Evolutionary conservation across 2,113 vertebrate genomes (phyloP).

Genomic region (Nettapus auritus): DNA sequence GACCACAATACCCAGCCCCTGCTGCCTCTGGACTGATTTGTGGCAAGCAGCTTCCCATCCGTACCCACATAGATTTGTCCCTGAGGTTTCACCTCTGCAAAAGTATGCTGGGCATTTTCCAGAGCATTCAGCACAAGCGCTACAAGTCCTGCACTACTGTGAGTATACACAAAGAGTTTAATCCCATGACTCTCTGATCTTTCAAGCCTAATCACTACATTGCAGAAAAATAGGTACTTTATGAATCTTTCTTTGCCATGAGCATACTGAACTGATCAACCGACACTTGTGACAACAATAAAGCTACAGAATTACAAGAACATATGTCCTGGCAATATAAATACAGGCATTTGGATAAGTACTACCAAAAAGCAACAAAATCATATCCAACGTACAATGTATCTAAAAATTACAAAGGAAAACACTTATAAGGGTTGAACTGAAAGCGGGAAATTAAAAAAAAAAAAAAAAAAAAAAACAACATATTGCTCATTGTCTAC

Average conservation of each 20-base stretch:
- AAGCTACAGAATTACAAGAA: not conserved
- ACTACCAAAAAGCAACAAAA: not conserved
- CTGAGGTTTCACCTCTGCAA: not conserved
- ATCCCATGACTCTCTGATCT: not conserved
- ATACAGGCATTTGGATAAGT: not conserved
- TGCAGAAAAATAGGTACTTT: not conserved
- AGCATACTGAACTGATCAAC: not conserved
- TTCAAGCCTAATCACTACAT: not conserved
- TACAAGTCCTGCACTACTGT: not conserved
- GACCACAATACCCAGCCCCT: too few relatives aligned
- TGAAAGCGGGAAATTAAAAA: not conserved
- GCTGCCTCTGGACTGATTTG: not conserved
- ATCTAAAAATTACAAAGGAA: not conserved
- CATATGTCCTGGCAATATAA: not conserved
- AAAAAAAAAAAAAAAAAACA: too few relatives aligned
- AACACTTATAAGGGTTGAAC: not conserved
- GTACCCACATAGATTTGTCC: not conserved
- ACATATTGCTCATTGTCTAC: too few relatives aligned
- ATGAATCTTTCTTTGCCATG: not conserved
- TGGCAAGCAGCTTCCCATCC: not conserved
- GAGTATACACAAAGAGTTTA: not conserved
- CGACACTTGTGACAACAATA: not conserved
- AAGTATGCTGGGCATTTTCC: not conserved
- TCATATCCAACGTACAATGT: not conserved
- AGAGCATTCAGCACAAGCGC: not conserved